A percentile compares a stretch with the other conserved stretches of the same genome.
phyloP scores from a whole-genome alignment of 2,888 invertebrate species.

The Blomia tropicalis region DNA sequence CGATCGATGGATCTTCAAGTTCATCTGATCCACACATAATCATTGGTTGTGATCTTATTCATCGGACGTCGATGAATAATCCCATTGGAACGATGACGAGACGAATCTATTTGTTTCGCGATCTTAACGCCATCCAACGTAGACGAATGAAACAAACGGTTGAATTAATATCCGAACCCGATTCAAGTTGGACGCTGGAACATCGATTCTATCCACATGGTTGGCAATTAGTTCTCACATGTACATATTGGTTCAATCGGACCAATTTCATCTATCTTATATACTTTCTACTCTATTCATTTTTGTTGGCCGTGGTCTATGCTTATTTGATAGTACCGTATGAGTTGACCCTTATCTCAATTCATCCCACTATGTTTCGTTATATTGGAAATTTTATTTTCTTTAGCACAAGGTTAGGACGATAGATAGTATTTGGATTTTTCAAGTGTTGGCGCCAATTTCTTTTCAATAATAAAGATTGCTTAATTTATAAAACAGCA shows the following conservation, averaged over 20 bases:
- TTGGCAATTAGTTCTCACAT: not conserved
- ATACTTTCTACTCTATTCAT: not conserved
- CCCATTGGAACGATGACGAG: not conserved
- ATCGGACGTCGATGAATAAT: not conserved
- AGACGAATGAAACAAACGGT: not conserved
- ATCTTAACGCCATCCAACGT: no score
- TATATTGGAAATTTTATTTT: slow-evolving; percentile 1
- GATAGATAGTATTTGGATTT: no score
- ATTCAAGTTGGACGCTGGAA: not conserved
- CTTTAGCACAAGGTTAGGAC: not conserved
- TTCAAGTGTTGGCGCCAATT: no score
- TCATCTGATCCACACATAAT: no score
- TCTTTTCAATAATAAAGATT: no score
- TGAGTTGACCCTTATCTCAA: slow-evolving; percentile 8
- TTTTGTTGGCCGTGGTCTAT: slow-evolving; percentile 5
- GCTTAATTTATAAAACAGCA: no score
- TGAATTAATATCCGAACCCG: not conserved
- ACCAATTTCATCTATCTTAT: not conserved
- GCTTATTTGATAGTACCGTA: not conserved
- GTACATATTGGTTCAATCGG: not conserved
- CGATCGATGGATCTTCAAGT: not conserved
- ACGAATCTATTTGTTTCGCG: no score
- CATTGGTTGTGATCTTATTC: no score
- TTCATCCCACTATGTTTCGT: slow-evolving; percentile 3
- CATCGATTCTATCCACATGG: slow-evolving; percentile 10